Evolutionary conservation across 92 coral and sea anemone genomes (phyloP).

Genomic region (Paragorgia papillata): DNA sequence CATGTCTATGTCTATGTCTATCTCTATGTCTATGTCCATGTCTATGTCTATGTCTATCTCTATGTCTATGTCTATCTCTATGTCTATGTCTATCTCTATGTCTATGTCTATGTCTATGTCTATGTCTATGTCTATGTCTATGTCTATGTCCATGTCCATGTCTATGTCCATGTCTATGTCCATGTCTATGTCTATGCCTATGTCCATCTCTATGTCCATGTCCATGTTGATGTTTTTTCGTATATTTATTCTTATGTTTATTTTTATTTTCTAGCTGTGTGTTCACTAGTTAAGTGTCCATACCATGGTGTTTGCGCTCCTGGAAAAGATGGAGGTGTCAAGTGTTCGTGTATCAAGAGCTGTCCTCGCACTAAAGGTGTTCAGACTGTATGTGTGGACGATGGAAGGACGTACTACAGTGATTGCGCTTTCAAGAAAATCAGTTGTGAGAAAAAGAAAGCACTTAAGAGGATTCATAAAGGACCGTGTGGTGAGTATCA

Average conservation of each 20-base stretch:
- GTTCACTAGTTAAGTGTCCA: slow-evolving; percentile 42
- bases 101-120: no score
- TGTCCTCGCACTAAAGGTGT: slow-evolving; percentile 54
- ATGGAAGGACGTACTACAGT: slow-evolving; percentile 68
- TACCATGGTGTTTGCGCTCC: slow-evolving; percentile 41
- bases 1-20: no score
- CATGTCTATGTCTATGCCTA: no score
- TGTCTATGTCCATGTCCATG: no score
- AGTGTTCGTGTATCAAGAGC: slow-evolving; percentile 60
- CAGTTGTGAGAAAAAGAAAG: slow-evolving; percentile 65
- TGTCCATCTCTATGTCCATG: no score
- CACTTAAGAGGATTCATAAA: slow-evolving; percentile 49
- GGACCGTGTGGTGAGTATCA: slow-evolving; percentile 81
- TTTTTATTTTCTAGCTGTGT: slow-evolving; percentile 19
- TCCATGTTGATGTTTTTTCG: no score
- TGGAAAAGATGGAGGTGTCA: slow-evolving; percentile 60
- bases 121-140: no score
- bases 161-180: no score
- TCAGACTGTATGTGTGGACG: slow-evolving; percentile 75
- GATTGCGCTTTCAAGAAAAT: slow-evolving; percentile 64
- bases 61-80: no score
- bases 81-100: no score
- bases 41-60: no score
- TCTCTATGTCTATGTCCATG: no score
- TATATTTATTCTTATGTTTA: background rate